A percentile compares a stretch with the other conserved stretches of the same genome.
These are phyloP conservation scores for Silurus aristotelis DNA, from an alignment of 2,797 vertebrate species.

Conservation along the genomic window DNA sequence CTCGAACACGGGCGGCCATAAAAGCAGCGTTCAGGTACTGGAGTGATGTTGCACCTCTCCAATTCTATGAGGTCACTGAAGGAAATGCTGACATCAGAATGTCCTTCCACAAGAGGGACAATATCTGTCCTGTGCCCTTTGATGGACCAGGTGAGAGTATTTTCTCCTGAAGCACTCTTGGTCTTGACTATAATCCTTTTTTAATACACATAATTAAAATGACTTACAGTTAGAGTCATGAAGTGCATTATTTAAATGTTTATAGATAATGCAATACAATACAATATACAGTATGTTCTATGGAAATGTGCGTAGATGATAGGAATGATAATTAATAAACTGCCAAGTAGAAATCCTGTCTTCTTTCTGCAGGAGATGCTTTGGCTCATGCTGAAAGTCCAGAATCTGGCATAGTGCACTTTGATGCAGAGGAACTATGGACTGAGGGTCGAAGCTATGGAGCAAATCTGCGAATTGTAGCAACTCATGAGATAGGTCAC, in stretches of 20 bases:
- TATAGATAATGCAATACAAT: too few species aligned
- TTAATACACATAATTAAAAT: not conserved
- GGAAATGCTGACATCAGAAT: conserved; percentile 82
- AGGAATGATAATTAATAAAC: not conserved
- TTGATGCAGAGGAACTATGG: conserved; percentile 83
- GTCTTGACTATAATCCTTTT: not conserved
- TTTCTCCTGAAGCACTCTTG: not conserved
- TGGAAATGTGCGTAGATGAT: not conserved
- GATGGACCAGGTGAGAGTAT: conserved; percentile 77
- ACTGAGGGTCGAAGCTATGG: conserved; percentile 75
- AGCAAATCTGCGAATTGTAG: conserved; percentile 83
- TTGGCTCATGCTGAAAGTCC: conserved; percentile 83
- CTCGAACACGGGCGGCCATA: conserved; percentile 72
- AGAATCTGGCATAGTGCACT: conserved; percentile 81
- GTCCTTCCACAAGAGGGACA: conserved; percentile 78
- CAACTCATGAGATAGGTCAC: conserved; percentile 85
- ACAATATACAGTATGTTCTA: not conserved
- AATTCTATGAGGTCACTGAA: conserved; percentile 73
- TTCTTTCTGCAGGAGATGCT: conserved; percentile 70
- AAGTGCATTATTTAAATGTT: too few species aligned
- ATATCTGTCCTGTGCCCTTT: conserved; percentile 74
- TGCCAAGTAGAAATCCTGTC: not conserved
- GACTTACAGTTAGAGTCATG: too few species aligned
- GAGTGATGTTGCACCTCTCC: conserved; percentile 76
- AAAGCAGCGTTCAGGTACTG: conserved; percentile 80